Percentiles rank a stretch among this genome's conserved stretches.
These are phyloP conservation scores for Himalopsyche phryganea DNA, from an alignment of 1,140 invertebrate genomes.

Conservation along the genomic window DNA sequence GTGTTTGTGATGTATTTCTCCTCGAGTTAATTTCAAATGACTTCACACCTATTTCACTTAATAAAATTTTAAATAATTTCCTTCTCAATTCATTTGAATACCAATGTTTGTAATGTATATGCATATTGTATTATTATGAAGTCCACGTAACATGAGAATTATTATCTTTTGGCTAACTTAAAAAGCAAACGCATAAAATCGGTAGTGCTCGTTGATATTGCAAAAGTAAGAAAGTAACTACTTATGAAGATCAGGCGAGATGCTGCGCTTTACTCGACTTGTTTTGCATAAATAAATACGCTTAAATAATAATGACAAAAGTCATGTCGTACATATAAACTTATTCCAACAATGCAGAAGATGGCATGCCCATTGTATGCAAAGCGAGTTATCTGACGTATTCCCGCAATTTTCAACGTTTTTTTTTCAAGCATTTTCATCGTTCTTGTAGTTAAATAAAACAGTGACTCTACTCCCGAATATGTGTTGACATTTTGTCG, in stretches of 20 bases:
- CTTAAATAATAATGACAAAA: slow-evolving; percentile 24
- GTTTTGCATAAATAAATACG: slow-evolving; percentile 23
- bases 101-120: too few relatives aligned
- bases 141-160: too few relatives aligned
- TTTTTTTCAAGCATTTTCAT: too few relatives aligned
- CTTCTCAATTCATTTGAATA: too few relatives aligned
- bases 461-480: too few relatives aligned
- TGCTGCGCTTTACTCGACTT: slow-evolving; percentile 1
- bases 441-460: too few relatives aligned
- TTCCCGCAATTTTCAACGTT: background rate
- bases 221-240: slow-evolving; percentile 4
- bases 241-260: slow-evolving; percentile 4
- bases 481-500: too few relatives aligned
- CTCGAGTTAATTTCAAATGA: too few relatives aligned
- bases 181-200: slow-evolving; percentile 10
- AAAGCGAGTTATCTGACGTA: slow-evolving; percentile 16
- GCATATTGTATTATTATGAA: too few relatives aligned
- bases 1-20: too few relatives aligned
- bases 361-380: slow-evolving; percentile 19
- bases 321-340: slow-evolving; percentile 11
- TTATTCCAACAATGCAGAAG: background rate
- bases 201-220: slow-evolving; percentile 15
- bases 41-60: too few relatives aligned
- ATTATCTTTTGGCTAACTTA: slow-evolving; percentile 7
- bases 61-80: too few relatives aligned